Evolutionary conservation across 2,797 vertebrate species (phyloP).

Genomic region (Heterohyrax brucei): DNA sequence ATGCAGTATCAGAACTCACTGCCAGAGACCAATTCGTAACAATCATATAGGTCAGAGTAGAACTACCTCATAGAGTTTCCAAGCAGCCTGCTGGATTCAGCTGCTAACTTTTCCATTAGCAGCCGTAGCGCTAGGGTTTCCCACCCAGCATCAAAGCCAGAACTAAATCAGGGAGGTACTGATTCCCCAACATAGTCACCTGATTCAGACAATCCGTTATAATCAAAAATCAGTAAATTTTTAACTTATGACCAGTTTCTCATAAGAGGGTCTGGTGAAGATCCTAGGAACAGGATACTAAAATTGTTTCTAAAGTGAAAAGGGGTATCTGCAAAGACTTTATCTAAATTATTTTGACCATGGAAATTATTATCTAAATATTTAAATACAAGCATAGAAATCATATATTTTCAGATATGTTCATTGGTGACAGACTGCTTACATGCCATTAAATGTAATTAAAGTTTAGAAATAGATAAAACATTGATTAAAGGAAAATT

Average conservation of each 20-base stretch:
- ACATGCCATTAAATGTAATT: neutral
- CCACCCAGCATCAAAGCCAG: neutral
- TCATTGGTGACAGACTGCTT: neutral
- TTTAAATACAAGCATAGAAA: neutral
- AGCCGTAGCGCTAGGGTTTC: no score
- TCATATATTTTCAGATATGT: slow-evolving; percentile 24
- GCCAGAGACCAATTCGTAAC: no score
- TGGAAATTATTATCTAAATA: neutral
- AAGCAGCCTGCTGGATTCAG: no score
- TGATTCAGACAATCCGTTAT: neutral
- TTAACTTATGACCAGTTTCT: neutral
- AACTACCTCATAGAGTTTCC: no score
- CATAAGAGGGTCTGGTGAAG: neutral
- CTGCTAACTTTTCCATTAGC: no score
- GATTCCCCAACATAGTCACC: neutral
- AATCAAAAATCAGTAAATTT: neutral
- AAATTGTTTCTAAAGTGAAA: neutral
- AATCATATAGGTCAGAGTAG: no score
- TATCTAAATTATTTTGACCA: neutral
- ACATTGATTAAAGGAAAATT: neutral
- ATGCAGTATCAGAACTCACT: no score
- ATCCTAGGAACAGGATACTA: neutral
- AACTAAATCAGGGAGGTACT: neutral
- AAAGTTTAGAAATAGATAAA: neutral
- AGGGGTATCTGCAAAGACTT: neutral